These are phyloP conservation scores for Holcopasites calliopsidis DNA, from an alignment of 1,140 invertebrate genomes.

Conservation along the genomic window DNA sequence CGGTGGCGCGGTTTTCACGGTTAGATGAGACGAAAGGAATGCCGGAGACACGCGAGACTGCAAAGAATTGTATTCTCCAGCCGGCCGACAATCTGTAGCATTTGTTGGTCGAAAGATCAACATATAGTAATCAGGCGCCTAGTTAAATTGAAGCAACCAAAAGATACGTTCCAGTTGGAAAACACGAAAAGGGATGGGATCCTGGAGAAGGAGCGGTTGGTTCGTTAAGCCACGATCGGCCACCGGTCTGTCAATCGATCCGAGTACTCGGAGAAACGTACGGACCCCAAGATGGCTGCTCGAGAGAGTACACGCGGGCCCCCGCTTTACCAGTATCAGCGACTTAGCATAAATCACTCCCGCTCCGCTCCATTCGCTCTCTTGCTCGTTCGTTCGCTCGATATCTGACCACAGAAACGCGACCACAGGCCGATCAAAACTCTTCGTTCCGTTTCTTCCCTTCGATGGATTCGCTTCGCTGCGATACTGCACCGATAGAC, in stretches of 20 bases:
- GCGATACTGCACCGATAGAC: too few species aligned
- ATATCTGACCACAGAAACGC: conserved; percentile 58
- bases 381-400: conserved; percentile 41
- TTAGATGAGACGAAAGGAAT: conserved; percentile 36
- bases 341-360: conserved; percentile 69
- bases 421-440: conserved; percentile 41
- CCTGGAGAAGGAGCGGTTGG: conserved; percentile 36
- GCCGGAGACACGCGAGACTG: conserved; percentile 24
- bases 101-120: too few species aligned
- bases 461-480: conserved; percentile 23
- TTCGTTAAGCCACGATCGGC: conserved; percentile 61
- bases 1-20: conserved; percentile 48
- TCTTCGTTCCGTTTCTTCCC: conserved; percentile 20
- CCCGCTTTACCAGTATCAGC: conserved; percentile 63
- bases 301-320: conserved; percentile 60
- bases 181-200: neutral
- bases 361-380: conserved; percentile 51
- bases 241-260: conserved; percentile 64
- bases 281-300: conserved; percentile 64
- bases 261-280: conserved; percentile 58
- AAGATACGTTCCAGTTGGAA: too few species aligned
- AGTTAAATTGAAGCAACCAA: too few species aligned
- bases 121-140: too few species aligned
- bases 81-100: too few species aligned
- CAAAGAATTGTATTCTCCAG: too few species aligned